These are phyloP conservation scores for Serranus cabrilla DNA, from an alignment of 2,797 vertebrate genomes.

Conservation along the genomic window DNA sequence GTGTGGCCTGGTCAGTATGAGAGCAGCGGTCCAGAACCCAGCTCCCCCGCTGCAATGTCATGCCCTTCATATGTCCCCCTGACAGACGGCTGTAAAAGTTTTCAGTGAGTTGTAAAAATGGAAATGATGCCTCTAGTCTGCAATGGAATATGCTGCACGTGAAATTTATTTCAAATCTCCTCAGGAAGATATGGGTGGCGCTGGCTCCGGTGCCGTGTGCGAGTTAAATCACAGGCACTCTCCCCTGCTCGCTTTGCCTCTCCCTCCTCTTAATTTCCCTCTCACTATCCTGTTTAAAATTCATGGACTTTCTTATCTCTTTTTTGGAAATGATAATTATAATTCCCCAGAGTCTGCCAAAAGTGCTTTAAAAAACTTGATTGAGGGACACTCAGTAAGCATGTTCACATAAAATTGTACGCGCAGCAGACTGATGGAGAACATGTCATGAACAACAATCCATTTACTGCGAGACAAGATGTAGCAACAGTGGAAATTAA, in stretches of 20 bases:
- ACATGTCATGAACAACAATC: conserved; percentile 46
- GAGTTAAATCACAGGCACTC: conserved; percentile 73
- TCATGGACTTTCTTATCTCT: conserved; percentile 87
- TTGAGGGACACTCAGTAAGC: conserved; percentile 63
- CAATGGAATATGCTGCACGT: conserved; percentile 80
- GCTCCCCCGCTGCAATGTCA: conserved; percentile 66
- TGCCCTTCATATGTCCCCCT: conserved; percentile 81
- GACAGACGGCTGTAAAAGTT: conserved; percentile 86
- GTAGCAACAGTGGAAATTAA: conserved; percentile 24
- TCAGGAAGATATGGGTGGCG: conserved; percentile 70
- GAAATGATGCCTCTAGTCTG: conserved; percentile 82
- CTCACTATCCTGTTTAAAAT: conserved; percentile 86
- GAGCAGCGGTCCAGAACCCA: conserved; percentile 45
- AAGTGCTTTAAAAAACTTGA: conserved; percentile 77
- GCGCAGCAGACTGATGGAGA: conserved; percentile 46
- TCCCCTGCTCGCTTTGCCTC: conserved; percentile 40
- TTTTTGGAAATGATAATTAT: conserved; percentile 81
- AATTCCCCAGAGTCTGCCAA: conserved; percentile 77
- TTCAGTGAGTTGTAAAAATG: conserved; percentile 87
- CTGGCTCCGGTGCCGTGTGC: conserved; percentile 48
- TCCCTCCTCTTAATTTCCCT: conserved; percentile 76
- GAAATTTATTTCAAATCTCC: conserved; percentile 85
- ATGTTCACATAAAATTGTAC: conserved; percentile 64
- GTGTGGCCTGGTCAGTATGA: conserved; percentile 46
- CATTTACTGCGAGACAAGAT: conserved; percentile 51